Percentiles rank a stretch among this genome's conserved stretches.
Conservation (phyloP, 2,113 vertebrate genomes). For the Lophotis ruficrista region DNA sequence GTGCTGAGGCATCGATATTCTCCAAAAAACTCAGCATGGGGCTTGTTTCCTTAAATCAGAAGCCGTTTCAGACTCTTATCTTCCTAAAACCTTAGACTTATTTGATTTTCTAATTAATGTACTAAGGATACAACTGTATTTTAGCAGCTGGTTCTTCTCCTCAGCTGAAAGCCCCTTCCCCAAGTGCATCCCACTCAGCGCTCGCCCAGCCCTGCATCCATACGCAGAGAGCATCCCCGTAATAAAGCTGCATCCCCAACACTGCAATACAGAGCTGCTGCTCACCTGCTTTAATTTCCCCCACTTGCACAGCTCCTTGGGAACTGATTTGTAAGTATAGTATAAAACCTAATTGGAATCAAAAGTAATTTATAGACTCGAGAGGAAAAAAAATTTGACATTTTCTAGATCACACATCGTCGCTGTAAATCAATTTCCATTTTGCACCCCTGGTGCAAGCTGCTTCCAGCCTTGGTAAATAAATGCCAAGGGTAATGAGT, state of each 20-base stretch:
- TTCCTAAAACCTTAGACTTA: not conserved
- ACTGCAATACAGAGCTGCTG: not conserved
- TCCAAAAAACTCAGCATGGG: not conserved
- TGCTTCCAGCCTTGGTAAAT: constrained; percentile 47
- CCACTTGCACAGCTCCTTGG: not conserved
- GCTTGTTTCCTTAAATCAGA: not conserved
- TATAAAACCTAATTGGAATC: not conserved
- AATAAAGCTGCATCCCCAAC: not conserved
- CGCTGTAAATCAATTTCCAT: constrained; percentile 55
- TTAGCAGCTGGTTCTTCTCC: not conserved
- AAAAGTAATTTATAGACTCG: constrained; percentile 40
- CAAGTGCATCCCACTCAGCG: not conserved
- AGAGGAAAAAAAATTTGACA: not conserved
- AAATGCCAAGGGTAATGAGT: constrained; percentile 66
- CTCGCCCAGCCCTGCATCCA: not conserved
- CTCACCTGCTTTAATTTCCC: not conserved
- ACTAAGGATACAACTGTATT: not conserved
- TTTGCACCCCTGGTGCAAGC: not conserved
- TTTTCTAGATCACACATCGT: not conserved
- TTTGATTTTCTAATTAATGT: not conserved
- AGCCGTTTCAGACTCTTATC: not conserved
- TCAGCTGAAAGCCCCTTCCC: not conserved
- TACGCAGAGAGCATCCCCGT: not conserved
- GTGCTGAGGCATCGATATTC: not conserved
- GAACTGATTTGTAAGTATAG: not conserved